Evolutionary conservation across 1,140 invertebrate species (phyloP).

Genomic region (Panagrolaimus sp.): DNA sequence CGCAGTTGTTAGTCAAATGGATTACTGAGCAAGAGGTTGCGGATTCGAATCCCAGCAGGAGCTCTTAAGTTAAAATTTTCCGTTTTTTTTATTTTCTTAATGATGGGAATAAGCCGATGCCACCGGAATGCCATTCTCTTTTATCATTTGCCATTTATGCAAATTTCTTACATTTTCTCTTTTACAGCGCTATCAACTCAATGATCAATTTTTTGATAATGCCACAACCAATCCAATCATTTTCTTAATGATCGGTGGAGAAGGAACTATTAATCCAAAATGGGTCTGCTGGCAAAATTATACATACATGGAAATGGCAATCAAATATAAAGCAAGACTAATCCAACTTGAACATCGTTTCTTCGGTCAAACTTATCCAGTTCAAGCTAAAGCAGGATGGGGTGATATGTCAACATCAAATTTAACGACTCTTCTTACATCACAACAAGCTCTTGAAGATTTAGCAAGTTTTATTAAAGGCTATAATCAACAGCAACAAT

Average conservation of each 20-base stretch:
- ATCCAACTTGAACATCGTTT: constrained; percentile 14
- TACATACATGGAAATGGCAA: background rate
- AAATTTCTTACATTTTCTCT: too few relatives aligned
- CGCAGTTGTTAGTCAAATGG: too few relatives aligned
- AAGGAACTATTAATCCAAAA: constrained; percentile 12
- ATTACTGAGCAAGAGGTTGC: too few relatives aligned
- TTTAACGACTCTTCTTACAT: constrained; percentile 71
- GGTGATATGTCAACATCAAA: constrained; percentile 67
- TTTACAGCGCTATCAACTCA: constrained; percentile 31
- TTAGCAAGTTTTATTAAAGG: constrained; percentile 72
- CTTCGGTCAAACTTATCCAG: background rate
- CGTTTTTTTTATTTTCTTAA: too few relatives aligned
- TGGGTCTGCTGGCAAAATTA: background rate
- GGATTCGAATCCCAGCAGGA: too few relatives aligned
- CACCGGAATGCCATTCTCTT: too few relatives aligned
- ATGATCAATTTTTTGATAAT: constrained; percentile 20
- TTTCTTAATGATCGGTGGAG: constrained; percentile 35
- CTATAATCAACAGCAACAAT: constrained; percentile 67
- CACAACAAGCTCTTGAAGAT: constrained; percentile 79
- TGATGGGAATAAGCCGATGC: too few relatives aligned
- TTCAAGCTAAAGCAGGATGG: background rate
- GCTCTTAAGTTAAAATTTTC: too few relatives aligned
- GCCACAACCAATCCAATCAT: constrained; percentile 15
- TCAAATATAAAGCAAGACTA: background rate
- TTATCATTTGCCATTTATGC: too few relatives aligned